Evolutionary conservation across 1,140 invertebrate genomes (phyloP).

Genomic region (Caenorhabditis brenneri): DNA sequence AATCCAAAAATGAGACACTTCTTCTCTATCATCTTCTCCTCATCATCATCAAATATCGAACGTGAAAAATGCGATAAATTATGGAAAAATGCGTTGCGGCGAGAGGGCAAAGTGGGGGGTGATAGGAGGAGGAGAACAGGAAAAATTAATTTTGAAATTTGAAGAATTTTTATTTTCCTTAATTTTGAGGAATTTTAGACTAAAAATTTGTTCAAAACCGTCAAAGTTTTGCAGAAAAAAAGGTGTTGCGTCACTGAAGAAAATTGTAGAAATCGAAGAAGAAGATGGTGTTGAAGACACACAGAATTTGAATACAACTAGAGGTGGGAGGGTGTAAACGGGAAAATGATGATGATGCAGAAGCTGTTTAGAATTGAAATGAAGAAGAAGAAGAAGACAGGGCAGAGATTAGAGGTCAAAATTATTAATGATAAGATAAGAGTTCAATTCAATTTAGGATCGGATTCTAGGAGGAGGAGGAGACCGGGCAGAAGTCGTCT

Average conservation of each 20-base stretch:
- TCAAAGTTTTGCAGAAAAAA: not conserved
- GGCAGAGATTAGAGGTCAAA: constrained; percentile 30
- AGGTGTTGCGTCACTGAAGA: not conserved
- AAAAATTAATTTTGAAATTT: not conserved
- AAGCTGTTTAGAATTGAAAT: no score
- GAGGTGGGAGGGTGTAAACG: no score
- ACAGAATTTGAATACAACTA: not conserved
- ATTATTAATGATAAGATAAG: not conserved
- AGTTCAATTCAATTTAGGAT: no score
- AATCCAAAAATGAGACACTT: no score
- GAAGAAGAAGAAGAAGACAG: not conserved
- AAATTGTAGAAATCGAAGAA: not conserved
- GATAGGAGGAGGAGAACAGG: not conserved
- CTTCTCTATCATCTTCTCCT: no score
- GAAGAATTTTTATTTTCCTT: no score
- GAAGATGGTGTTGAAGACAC: no score
- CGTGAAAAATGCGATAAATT: constrained; percentile 18
- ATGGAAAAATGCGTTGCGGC: no score
- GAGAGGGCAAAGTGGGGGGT: not conserved
- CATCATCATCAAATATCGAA: constrained; percentile 11
- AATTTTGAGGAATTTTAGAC: no score
- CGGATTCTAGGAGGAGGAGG: no score
- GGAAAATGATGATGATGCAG: not conserved
- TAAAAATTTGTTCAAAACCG: not conserved
- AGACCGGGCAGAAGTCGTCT: no score